Conservation (phyloP, 64 coral and sea anemone genomes). For the Porites lutea region DNA sequence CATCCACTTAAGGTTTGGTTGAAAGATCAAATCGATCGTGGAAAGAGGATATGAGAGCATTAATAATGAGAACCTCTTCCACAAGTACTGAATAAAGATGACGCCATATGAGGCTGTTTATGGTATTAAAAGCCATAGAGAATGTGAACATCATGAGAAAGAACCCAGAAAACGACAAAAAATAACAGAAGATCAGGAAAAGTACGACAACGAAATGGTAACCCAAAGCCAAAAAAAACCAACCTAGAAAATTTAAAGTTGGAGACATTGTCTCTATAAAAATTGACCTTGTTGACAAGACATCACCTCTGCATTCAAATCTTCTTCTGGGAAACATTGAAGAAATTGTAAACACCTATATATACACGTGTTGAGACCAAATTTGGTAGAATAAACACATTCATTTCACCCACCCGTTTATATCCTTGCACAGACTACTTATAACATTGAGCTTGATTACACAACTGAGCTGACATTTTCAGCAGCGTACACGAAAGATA, state of each 20-base stretch:
- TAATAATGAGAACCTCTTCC: too few relatives aligned
- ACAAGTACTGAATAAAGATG: too few relatives aligned
- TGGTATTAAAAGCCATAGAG: too few relatives aligned
- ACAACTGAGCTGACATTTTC: too few relatives aligned
- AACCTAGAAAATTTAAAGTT: conserved; percentile 6
- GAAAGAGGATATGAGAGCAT: too few relatives aligned
- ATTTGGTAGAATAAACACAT: not conserved
- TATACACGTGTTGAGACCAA: not conserved
- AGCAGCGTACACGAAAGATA: too few relatives aligned
- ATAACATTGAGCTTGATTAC: not conserved
- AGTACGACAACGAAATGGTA: not conserved
- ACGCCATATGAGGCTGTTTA: too few relatives aligned
- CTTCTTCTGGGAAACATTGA: not conserved
- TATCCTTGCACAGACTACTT: not conserved
- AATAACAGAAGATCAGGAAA: not conserved
- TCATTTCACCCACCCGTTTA: not conserved
- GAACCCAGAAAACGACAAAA: not conserved
- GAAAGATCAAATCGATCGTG: too few relatives aligned
- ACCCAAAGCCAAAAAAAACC: not conserved
- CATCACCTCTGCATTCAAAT: conserved; percentile 4
- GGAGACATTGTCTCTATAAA: not conserved
- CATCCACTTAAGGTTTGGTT: too few relatives aligned
- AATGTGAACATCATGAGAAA: too few relatives aligned
- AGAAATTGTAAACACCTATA: conserved; percentile 12
- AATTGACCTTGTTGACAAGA: not conserved